A percentile compares a stretch with the other conserved stretches of the same genome.
These are phyloP conservation scores for Leucopsar rothschildi DNA, from an alignment of 2,113 vertebrate genomes.

Conservation along the genomic window DNA sequence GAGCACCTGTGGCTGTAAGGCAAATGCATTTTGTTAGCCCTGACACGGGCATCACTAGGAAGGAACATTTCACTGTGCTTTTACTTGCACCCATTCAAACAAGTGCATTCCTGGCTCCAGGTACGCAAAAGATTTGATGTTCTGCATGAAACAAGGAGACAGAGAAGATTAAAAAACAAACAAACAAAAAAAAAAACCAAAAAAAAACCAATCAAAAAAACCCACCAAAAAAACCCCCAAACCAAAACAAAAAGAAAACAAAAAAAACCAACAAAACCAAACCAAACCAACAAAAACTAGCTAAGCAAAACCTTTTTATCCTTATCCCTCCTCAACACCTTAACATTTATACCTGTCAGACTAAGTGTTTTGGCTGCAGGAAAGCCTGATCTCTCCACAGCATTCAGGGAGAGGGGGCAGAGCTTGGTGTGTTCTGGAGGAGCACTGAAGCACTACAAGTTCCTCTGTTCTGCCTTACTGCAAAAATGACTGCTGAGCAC, in stretches of 20 bases:
- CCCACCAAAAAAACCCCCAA: no score
- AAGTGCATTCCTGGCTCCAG: not conserved
- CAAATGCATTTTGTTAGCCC: not conserved
- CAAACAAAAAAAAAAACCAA: no score
- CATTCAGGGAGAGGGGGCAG: not conserved
- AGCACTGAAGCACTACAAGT: not conserved
- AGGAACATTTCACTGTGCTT: not conserved
- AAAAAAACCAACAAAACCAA: no score
- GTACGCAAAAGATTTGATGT: not conserved
- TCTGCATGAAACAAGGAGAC: not conserved
- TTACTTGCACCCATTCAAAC: not conserved
- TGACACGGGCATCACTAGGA: not conserved
- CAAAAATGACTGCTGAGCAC: not conserved
- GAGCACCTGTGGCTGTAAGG: not conserved
- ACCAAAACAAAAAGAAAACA: no score
- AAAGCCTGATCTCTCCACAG: not conserved
- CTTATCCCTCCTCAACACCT: not conserved
- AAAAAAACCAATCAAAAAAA: no score
- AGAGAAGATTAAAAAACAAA: not conserved
- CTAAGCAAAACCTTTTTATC: not conserved
- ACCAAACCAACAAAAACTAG: not conserved
- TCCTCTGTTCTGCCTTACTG: not conserved
- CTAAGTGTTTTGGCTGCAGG: not conserved
- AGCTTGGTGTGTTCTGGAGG: accelerated
- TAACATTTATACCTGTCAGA: not conserved